Base-by-base conservation (phyloP, 2,797 vertebrate species). In the Peromyscus aztecus region DNA sequence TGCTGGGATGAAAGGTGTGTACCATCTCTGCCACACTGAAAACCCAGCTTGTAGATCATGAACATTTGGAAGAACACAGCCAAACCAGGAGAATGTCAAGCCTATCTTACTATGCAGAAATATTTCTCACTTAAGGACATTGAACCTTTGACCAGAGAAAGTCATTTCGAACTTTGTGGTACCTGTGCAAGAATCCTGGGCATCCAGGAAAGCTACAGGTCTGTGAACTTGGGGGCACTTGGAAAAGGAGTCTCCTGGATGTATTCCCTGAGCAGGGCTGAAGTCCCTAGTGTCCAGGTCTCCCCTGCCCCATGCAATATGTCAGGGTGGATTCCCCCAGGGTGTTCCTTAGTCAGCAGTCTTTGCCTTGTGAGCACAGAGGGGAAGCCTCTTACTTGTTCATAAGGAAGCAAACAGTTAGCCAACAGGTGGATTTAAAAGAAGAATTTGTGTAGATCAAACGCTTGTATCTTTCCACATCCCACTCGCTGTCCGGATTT, bases 221-320 rank as follows among this genome's bases (percentile, higher is more conserved):
- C 2, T 37, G 31, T 49, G 31, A 61, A 78, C 13, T 16, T 2
- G 4, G 19, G 3, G 57, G n/a, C 6, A 2, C 11, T 43, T 4
- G 57, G 57, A 7, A 43, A 49, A 77, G 29, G 46, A 24, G 29
- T 61, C 37, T 31, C 69, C 40, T 63, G 31, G 63, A 34, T n/a
- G 3, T 23, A 19, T 69, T 19, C 57, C 11, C 0, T 0, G 7
- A 6, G 12, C 49, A 24, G 52, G 9, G 21, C 19, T 31, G 4
- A 13, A 63, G 49, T 55, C 27, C 5, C n/a, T 2, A 0, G 4
- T 1, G 6, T 21, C 19, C 2, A 12, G 4, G 4, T 0, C 19
- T 17, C 19, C 8, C 17, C 9, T 4, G 0, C 2, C 34, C 27
- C 12, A 11, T 0, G 13, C 24, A 19, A 52, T 0, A 21, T 61